These are phyloP conservation scores for Phoenicopterus ruber DNA, from an alignment of 2,113 vertebrate species.

Conservation along the genomic window DNA sequence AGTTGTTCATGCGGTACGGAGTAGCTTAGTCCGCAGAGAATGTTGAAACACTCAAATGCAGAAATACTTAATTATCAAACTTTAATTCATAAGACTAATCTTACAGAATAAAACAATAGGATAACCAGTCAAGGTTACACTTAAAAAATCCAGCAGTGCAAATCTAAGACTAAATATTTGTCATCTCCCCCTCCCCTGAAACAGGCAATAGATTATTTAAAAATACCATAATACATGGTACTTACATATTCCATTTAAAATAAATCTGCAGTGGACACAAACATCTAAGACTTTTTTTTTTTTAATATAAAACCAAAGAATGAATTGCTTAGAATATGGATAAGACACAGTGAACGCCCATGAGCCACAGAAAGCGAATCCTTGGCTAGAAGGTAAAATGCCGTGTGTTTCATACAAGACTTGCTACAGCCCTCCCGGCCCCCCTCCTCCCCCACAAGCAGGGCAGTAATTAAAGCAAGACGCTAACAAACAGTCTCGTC, in stretches of 20 bases:
- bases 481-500: background rate
- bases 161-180: constrained; percentile 74
- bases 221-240: constrained; percentile 68
- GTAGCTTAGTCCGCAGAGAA: background rate
- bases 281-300: background rate
- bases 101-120: constrained; percentile 76
- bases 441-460: background rate
- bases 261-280: constrained; percentile 61
- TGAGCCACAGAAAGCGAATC: background rate
- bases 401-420: background rate
- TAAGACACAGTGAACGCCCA: constrained; percentile 24
- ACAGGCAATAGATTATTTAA: constrained; percentile 69
- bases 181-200: constrained; percentile 55
- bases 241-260: constrained; percentile 60
- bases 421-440: background rate
- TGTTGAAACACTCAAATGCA: background rate
- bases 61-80: constrained; percentile 74
- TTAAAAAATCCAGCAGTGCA: constrained; percentile 74
- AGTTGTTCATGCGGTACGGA: background rate
- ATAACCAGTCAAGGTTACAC: constrained; percentile 76
- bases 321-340: background rate
- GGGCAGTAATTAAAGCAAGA: background rate
- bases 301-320: constrained; percentile 34
- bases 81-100: constrained; percentile 78
- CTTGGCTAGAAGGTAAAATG: constrained; percentile 28